Conservation (phyloP, 2,888 invertebrate species). For the Podotricha telesiphe region DNA sequence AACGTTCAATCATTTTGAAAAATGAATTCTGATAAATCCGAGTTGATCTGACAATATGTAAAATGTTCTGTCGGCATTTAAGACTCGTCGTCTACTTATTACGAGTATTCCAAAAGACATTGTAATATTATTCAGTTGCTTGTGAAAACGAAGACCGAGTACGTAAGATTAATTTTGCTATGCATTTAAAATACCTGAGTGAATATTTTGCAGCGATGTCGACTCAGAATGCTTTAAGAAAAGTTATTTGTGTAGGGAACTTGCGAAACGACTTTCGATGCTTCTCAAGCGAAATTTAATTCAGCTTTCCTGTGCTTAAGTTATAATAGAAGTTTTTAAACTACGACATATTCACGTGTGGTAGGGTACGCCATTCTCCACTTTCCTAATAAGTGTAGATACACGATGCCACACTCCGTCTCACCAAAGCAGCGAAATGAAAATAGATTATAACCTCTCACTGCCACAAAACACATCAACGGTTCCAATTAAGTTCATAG, state of each 20-base stretch:
- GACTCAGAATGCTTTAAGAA: background rate
- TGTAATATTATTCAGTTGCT: background rate
- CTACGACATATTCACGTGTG: too few relatives aligned
- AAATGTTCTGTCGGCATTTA: too few relatives aligned
- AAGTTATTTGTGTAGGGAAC: slow-evolving; percentile 16
- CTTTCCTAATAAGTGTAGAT: too few relatives aligned
- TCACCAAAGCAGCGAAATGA: too few relatives aligned
- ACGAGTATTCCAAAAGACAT: background rate
- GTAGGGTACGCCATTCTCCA: too few relatives aligned
- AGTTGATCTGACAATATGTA: too few relatives aligned
- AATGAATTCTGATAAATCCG: too few relatives aligned
- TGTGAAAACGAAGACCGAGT: background rate
- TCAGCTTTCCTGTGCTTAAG: background rate
- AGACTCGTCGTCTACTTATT: background rate
- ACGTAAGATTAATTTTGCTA: slow-evolving; percentile 16
- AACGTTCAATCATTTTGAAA: too few relatives aligned
- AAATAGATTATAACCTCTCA: too few relatives aligned
- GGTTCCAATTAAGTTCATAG: too few relatives aligned
- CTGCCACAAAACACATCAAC: too few relatives aligned
- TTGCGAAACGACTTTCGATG: slow-evolving; percentile 9
- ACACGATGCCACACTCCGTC: too few relatives aligned
- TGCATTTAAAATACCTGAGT: slow-evolving; percentile 20
- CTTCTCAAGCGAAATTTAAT: background rate
- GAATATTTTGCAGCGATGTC: slow-evolving; percentile 14
- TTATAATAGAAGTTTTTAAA: slow-evolving; percentile 9